These are phyloP conservation scores for Tetrax tetrax DNA, from an alignment of 2,113 vertebrate species.

Conservation along the genomic window DNA sequence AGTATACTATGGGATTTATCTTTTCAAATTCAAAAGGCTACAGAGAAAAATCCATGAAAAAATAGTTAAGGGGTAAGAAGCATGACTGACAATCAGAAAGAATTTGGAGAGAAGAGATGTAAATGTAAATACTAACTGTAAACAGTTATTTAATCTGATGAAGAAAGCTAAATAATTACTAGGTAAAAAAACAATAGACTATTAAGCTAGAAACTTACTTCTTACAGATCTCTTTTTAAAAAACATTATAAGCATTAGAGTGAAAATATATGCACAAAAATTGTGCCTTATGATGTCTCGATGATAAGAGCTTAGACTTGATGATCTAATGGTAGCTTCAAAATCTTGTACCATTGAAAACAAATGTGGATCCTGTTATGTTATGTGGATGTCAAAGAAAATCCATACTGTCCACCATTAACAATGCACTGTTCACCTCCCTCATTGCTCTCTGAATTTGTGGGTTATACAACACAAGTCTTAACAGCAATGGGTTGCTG, in stretches of 20 bases:
- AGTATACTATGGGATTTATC: background rate
- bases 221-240: background rate
- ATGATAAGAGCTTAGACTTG: background rate
- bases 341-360: background rate
- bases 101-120: background rate
- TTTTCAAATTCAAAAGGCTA: background rate
- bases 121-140: background rate
- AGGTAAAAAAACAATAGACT: background rate
- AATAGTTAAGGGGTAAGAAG: background rate
- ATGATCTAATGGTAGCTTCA: background rate
- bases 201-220: background rate
- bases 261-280: background rate
- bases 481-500: background rate
- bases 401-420: background rate
- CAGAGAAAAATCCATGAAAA: background rate
- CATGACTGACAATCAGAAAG: background rate
- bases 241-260: background rate
- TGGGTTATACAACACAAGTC: background rate
- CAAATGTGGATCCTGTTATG: background rate
- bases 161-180: background rate
- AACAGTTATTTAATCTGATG: background rate
- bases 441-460: rapidly evolving
- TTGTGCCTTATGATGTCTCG: background rate
- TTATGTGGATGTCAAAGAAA: background rate
- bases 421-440: background rate